These are phyloP conservation scores for Ciconia boyciana DNA, from an alignment of 2,113 vertebrate genomes.

Conservation along the genomic window DNA sequence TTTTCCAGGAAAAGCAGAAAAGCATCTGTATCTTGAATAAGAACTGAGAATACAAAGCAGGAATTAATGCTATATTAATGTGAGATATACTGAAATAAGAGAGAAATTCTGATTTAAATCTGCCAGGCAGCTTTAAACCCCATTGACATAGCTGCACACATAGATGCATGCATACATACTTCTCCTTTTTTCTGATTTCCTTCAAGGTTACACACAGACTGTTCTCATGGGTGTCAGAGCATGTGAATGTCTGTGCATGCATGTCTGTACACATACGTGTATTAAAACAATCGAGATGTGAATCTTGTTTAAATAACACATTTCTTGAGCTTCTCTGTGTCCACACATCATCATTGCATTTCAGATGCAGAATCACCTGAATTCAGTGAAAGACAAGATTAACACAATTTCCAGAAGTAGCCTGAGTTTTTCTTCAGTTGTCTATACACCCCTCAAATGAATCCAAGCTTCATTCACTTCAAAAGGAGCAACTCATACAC, in stretches of 20 bases:
- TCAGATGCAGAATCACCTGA: background rate
- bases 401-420: background rate
- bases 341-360: background rate
- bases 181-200: background rate
- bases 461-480: background rate
- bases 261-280: accelerated
- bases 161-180: background rate
- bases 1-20: background rate
- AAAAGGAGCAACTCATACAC: background rate
- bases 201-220: background rate
- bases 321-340: background rate
- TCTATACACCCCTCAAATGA: background rate
- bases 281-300: background rate
- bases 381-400: background rate
- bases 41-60: background rate
- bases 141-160: background rate
- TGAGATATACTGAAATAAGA: background rate
- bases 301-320: background rate
- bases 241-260: background rate
- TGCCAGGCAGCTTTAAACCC: background rate
- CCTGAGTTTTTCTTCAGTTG: background rate
- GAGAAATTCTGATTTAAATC: background rate
- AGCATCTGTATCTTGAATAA: background rate
- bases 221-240: background rate
- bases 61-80: background rate